Evolutionary conservation across 2,797 vertebrate species (phyloP), one percentile per base, ranked within the genome.

Genomic region (Lepus oiostolus): DNA sequence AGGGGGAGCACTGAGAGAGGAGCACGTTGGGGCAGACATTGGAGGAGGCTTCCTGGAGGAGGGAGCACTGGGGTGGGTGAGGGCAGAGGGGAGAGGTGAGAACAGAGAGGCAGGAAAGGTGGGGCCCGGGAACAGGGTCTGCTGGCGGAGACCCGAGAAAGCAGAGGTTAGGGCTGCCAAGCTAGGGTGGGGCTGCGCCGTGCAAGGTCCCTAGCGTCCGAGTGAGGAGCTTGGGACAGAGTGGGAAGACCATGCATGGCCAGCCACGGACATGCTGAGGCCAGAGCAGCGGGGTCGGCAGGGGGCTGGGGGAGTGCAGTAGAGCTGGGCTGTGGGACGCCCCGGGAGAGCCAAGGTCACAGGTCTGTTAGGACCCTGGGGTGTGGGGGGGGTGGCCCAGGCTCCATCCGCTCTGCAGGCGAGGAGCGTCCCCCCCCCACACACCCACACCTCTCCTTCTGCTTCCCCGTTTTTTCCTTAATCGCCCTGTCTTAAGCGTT

Each of bases 1-100:
- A 3, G 14, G 8, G 7, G 30, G 32, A 30, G 52, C 17, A 1
- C 1, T 0, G 0, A n/a, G 38, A 0, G 2, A 75, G 32, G 1
- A 68, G 17, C 58, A 3, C 24, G 32, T 24, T 1, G 13, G 68
- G 8, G 1, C 19, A 26, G 77, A 12, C 14, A 17, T 58, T 7
- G 71, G 35, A 11, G n/a, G 24, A 60, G 79, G 47, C 68, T 85
- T 70, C 47, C 52, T 75, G 68, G 38, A 60, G 26, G 72, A 47
- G 60, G 13, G 6, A n/a, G 32, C 47, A 2, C 52, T 14, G 63
- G 60, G 89, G 67, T 47, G 42, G 72, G 26, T 35, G 11, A 2
- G 30, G 2, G 12, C 26, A 19, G 38, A 38, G 81, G 47, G 32
- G 2, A 14, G 30, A 58, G 76, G 5, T 0, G 26, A 58, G 28